Conservation (phyloP, 1,140 invertebrate species). For the Eueides isabella region DNA sequence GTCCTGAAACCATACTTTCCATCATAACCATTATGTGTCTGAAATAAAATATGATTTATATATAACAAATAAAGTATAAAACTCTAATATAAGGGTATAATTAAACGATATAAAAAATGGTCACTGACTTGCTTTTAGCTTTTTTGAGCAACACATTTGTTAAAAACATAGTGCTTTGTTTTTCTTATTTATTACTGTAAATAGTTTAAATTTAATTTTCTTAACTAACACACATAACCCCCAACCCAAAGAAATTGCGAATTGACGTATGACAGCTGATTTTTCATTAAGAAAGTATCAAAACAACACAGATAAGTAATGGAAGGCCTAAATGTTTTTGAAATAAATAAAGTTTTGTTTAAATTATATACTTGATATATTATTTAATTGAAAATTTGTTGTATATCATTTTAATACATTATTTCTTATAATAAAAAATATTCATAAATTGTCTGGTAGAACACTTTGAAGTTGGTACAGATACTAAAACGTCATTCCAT, state of each 20-base stretch:
- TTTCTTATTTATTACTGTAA: neutral
- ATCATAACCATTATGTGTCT: conserved; percentile 89
- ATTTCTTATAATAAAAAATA: neutral
- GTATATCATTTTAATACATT: neutral
- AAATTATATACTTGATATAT: neutral
- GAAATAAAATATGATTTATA: conserved; percentile 47
- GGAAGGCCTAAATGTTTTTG: neutral
- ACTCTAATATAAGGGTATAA: neutral
- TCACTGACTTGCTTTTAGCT: conserved; percentile 73
- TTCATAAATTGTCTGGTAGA: neutral
- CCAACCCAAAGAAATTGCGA: neutral
- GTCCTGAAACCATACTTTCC: conserved; percentile 90
- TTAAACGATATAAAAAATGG: neutral
- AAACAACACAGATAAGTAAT: neutral
- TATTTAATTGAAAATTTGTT: neutral
- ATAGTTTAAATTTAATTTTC: neutral
- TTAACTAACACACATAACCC: neutral
- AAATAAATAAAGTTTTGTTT: neutral
- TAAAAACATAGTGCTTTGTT: conserved; percentile 57
- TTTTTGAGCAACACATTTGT: conserved; percentile 75
- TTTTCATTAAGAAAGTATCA: neutral
- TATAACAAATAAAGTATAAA: neutral
- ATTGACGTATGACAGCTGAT: neutral
- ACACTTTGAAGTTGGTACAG: neutral
- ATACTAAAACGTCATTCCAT: neutral